Evolutionary conservation across 2,888 invertebrate genomes (phyloP), one percentile per base, ranked within the genome.

Genomic region (Gymnosoma rotundatum): DNA sequence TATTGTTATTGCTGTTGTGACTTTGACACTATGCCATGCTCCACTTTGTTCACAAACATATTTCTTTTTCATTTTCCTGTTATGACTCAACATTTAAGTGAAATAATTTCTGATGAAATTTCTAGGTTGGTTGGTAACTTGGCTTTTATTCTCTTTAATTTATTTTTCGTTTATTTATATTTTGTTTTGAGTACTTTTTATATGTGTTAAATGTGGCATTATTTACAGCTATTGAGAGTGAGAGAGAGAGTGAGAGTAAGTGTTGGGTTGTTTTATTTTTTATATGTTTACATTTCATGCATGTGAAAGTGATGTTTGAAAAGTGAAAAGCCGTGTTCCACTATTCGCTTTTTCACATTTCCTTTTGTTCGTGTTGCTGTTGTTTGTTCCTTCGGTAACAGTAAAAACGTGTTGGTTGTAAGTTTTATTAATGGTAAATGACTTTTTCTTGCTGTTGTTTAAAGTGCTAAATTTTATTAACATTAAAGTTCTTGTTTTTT

Each of bases 271-370:
- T 32, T 32, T 32, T 32, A 7, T 32, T 32, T 38, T 42, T 80
- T 25, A 2, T 75, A 18, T 80, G 70, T 70, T 78, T 81, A 64
- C 79, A 74, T 74, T 83, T 83, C 67, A 52, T 64, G 42, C 69
- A 83, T 89, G 91, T 89, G 90, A 90, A 90, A 90, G 90, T 90
- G 90, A 90, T 89, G 90, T 81, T 74, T 69, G 89, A 89, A 90
- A 90, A 91, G 90, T 90, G 91, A 90, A 90, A 91, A 88, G 88
- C 89, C 78, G 81, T 84, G 78, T 81, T 84, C 69, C 66, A 84
- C 81, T 81, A 84, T 81, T 81, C 60, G 56, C 66, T 79, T 79
- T 78, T 54, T 16, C 12, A 60, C 48, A 56, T 52, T 63, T 83
- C 32, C 72, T 54, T 18, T 12, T 67, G 63, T 75, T 58, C 16